Base-by-base conservation (phyloP, 2,113 vertebrate genomes). In the Callorhinus ursinus region DNA sequence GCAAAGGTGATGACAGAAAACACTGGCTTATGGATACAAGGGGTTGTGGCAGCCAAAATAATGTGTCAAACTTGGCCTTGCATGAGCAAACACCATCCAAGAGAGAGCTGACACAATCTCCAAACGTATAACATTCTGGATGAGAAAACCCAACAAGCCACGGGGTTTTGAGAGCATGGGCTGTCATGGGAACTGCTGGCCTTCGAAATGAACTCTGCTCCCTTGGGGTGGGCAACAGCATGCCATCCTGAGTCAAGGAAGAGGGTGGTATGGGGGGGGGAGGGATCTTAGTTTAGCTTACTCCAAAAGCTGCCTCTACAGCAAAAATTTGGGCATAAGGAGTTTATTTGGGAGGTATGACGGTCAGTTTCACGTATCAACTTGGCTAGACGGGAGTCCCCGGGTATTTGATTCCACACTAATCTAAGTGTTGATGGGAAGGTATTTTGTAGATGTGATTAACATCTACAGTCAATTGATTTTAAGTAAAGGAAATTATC, bases 1-100 rank as follows among this genome's bases (percentile, higher is more conserved):
- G 90, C 93, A 92, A 96, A 96, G 90, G 97, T 96, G 94, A 97
- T 97, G 97, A 98, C 94, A 97, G 96, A 92, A 92, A 96, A 97
- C 94, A 92, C 93, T 92, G 97, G 92, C 96, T 95, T 59, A 79
- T 51, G 65, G 90, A 96, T 97, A 82, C 92, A 92, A 65, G 53
- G 95, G 88, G 49, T 72, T 88, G 46, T 83, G 96, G 92, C 84
- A 72, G 96, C 97, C 96, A 97, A 95, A 95, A 90, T 92, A 96
- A 96, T 16, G 96, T 97, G 93, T 98, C 93, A 96, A 95, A 97
- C 90, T 97, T 97, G 98, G 96, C 93, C 92, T 96, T 74, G 80
- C 85, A 61, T 14, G 74, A 97, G 95, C 81, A 84, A 72, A 91
- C 63, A 31, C 24, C 87, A 61, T 96, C 96, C 97, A 97, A 96